These are phyloP conservation scores for Protosalanx chinensis DNA, from an alignment of 2,797 vertebrate species.

Conservation along the genomic window DNA sequence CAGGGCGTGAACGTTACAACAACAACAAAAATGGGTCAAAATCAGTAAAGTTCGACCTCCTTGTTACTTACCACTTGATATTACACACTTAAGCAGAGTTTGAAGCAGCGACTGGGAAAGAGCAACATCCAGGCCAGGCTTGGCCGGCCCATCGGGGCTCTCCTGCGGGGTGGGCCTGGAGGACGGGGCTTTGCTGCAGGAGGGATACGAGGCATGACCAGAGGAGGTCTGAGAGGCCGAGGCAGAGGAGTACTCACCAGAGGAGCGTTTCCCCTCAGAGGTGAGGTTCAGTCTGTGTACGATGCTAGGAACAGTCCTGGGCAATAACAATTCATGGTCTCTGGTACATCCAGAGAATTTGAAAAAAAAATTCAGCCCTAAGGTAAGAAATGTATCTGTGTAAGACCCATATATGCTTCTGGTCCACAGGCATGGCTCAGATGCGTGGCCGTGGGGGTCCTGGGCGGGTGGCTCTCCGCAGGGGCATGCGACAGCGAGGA, in stretches of 20 bases:
- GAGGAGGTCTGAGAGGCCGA: conserved; percentile 83
- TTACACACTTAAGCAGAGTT: conserved; percentile 74
- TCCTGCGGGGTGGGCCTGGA: conserved; percentile 78
- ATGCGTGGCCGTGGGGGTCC: conserved; percentile 81
- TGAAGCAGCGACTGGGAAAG: conserved; percentile 95
- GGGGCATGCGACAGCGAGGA: conserved; percentile 79
- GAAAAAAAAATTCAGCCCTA: too few species aligned
- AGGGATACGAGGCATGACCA: conserved; percentile 81
- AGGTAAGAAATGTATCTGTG: too few species aligned
- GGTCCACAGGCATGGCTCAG: conserved; percentile 70
- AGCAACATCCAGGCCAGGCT: conserved; percentile 96
- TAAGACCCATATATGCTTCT: too few species aligned
- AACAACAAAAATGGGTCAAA: not conserved
- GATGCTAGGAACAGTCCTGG: too few species aligned
- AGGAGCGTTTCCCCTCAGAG: conserved; percentile 85
- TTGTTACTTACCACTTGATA: not conserved
- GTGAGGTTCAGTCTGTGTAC: conserved; percentile 55
- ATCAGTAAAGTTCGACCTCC: not conserved
- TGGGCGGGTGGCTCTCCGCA: conserved; percentile 80
- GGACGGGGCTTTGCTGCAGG: conserved; percentile 74
- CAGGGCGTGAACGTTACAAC: too few species aligned
- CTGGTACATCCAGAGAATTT: too few species aligned
- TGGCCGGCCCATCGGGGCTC: conserved; percentile 81
- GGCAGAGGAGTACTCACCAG: conserved; percentile 81
- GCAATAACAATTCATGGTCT: too few species aligned